Evolutionary conservation across 2,797 vertebrate species (phyloP), one percentile per base, ranked within the genome.

Genomic region (Triplophysa bombifrons): DNA sequence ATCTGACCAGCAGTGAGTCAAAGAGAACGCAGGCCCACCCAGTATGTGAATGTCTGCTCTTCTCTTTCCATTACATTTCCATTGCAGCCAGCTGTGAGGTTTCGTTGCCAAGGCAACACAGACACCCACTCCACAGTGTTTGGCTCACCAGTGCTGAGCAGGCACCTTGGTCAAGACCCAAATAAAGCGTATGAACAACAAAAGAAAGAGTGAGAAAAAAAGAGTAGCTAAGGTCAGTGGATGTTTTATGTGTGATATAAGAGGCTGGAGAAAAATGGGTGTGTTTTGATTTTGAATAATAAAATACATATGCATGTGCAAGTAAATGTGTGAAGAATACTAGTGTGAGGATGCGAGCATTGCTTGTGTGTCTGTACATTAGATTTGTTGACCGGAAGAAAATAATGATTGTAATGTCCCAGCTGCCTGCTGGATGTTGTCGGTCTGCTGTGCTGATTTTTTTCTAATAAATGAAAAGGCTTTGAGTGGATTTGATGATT

Each of bases 71-170:
- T 74, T 73, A 74, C 70, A 77, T 86, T 68, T 79, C 78, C 83
- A 85, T 84, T 81, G 82, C 82, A 86, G 86, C 82, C 76, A 78
- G 84, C 41, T 83, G 74, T 83, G 83, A 86, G 82, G 76, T 82
- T 82, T 76, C 50, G 83, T 87, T 82, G 77, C 84, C 85, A 85
- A 46, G 80, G 85, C 78, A 87, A 85, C 83, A 67, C 63, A 65
- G 81, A 79, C 81, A 78, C 84, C 79, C 70, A 84, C 78, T 74
- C 76, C 61, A 61, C 48, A 55, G 56, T 70, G 76, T 83, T 76
- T 72, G 69, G 66, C 69, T 75, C 75, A 82, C 70, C 80, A 48
- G 82, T 82, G 81, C 71, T 74, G 60, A 25, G 46, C 80, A 78
- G 80, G 76, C 78, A 83, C 71, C 20, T 77, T 46, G 81, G 79